phyloP scores from a whole-genome alignment of 1,140 invertebrate species.

The silkworm (Bombyx mori) region DNA sequence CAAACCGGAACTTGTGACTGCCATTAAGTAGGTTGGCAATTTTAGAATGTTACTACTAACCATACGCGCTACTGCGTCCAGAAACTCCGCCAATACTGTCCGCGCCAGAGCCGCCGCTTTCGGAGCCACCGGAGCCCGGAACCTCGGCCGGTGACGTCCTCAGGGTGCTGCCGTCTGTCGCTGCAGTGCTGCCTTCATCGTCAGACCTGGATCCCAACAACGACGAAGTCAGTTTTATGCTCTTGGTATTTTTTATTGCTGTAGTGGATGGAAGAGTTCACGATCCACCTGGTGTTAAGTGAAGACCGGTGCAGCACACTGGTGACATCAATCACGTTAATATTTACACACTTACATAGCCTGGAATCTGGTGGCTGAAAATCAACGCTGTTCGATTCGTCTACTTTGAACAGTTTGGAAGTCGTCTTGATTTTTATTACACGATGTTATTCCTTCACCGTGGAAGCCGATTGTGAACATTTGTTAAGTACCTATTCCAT shows the following conservation, averaged over 20 bases:
- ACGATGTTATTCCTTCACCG: no score
- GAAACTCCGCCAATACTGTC: slow-evolving; percentile 94
- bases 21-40: neutral
- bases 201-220: slow-evolving; percentile 76
- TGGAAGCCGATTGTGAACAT: no score
- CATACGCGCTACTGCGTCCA: slow-evolving; percentile 90
- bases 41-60: slow-evolving; percentile 71
- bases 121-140: slow-evolving; percentile 83
- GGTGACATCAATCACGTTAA: no score
- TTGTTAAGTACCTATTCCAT: no score
- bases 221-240: neutral
- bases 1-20: no score
- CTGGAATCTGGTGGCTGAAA: neutral
- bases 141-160: slow-evolving; percentile 91
- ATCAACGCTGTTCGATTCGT: neutral
- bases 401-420: no score
- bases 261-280: neutral
- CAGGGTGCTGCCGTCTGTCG: slow-evolving; percentile 92
- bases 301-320: no score
- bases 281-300: neutral
- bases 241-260: neutral
- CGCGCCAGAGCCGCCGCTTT: slow-evolving; percentile 90
- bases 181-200: slow-evolving; percentile 95
- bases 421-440: no score
- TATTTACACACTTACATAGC: neutral